A percentile compares a stretch with the other conserved stretches of the same genome.
phyloP scores from a whole-genome alignment of 2,888 invertebrate species.

The Monopis laevigella region DNA sequence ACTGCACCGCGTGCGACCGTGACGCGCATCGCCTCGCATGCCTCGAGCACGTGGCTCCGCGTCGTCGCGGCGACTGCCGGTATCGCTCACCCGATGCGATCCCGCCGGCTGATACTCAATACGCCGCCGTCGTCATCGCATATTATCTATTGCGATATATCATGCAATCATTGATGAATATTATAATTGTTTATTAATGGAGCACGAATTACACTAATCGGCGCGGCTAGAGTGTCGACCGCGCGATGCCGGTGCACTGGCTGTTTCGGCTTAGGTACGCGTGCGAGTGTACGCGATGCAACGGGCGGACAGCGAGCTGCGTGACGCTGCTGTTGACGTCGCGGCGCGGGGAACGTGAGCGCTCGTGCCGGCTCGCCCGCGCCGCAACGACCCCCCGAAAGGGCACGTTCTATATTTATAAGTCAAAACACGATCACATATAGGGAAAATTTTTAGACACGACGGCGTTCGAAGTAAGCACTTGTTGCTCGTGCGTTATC shows the following conservation, averaged over 20 bases:
- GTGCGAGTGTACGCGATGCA: conserved; percentile 44
- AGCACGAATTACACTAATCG: too few species aligned
- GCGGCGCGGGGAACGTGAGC: conserved; percentile 58
- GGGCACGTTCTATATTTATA: conserved; percentile 62
- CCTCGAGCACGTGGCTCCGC: conserved; percentile 5
- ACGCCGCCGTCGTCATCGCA: neutral
- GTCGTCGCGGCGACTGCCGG: conserved; percentile 5
- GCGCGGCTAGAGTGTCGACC: too few species aligned
- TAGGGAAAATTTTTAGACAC: conserved; percentile 4
- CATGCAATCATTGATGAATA: too few species aligned
- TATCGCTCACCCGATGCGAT: conserved; percentile 3
- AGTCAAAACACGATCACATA: conserved; percentile 5
- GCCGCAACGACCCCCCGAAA: conserved; percentile 32
- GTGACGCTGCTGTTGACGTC: conserved; percentile 59
- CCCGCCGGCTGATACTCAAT: conserved; percentile 1
- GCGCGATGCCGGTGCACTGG: conserved; percentile 13
- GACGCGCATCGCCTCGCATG: conserved; percentile 2
- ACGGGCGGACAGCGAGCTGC: conserved; percentile 23
- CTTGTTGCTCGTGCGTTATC: conserved; percentile 65
- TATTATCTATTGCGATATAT: too few species aligned
- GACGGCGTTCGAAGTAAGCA: conserved; percentile 26
- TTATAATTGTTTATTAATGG: too few species aligned
- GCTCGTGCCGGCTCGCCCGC: conserved; percentile 58
- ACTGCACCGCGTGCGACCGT: conserved; percentile 1
- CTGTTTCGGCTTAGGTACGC: conserved; percentile 36